Percentiles rank a stretch among this genome's conserved stretches.
phyloP scores from a whole-genome alignment of 2,113 vertebrate species.

The Plecturocebus donacophilus region DNA sequence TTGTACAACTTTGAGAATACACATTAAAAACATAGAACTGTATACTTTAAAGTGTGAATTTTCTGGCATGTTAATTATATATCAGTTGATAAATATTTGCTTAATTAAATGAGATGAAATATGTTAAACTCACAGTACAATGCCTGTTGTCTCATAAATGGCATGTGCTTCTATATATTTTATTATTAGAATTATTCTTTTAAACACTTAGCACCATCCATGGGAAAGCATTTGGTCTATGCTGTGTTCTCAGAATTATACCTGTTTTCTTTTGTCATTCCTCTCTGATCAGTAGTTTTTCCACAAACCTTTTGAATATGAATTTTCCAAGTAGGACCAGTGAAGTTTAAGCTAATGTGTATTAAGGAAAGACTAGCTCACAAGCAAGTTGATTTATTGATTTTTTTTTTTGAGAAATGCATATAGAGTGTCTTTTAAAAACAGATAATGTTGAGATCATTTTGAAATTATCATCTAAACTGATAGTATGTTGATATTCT shows the following conservation, averaged over 20 bases:
- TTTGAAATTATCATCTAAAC: not conserved
- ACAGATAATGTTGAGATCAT: not conserved
- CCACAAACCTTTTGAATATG: not conserved
- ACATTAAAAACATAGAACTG: not conserved
- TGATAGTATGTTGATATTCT: not conserved
- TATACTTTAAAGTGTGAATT: not conserved
- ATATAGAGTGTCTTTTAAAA: not conserved
- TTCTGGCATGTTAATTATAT: not conserved
- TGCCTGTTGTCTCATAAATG: not conserved
- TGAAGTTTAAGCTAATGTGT: not conserved
- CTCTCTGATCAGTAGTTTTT: not conserved
- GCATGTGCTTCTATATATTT: not conserved
- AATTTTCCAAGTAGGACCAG: not conserved
- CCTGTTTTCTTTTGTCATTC: not conserved
- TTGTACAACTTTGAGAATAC: not conserved
- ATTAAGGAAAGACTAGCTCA: not conserved
- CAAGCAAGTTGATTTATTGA: not conserved
- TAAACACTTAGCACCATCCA: not conserved
- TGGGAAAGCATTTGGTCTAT: not conserved
- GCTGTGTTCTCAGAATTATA: not conserved
- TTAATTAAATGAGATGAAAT: not conserved
- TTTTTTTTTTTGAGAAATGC: not conserved
- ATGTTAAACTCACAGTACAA: not conserved
- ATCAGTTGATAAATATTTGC: not conserved
- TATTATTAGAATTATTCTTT: not conserved